Evolutionary conservation across 2,113 vertebrate species (phyloP).

Genomic region (Glaucidium brasilianum): DNA sequence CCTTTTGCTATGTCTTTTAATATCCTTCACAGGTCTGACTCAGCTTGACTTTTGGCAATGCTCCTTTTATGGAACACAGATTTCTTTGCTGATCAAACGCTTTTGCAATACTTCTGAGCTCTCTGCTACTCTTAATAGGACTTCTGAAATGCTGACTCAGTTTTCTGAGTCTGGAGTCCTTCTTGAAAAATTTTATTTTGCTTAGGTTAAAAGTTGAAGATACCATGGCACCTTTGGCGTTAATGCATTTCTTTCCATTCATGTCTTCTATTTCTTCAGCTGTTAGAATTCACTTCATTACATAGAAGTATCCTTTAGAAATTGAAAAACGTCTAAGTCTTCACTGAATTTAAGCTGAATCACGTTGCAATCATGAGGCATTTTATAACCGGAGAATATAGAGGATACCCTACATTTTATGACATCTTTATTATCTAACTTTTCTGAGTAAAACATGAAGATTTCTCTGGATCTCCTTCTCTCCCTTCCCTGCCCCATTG

Average conservation of each 20-base stretch:
- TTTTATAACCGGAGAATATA: neutral
- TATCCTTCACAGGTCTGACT: neutral
- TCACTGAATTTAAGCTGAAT: neutral
- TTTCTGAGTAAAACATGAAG: neutral
- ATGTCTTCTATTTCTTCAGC: neutral
- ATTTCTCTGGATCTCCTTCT: neutral
- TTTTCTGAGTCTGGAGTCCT: slow-evolving; percentile 1
- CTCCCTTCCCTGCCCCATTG: neutral
- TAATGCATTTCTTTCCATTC: neutral
- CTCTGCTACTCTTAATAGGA: neutral
- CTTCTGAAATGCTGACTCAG: slow-evolving; percentile 40
- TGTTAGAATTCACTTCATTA: neutral
- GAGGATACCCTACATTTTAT: neutral
- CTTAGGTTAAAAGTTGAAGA: neutral
- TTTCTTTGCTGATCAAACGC: slow-evolving; percentile 30
- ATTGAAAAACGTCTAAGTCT: neutral
- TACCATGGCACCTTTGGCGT: neutral
- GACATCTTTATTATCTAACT: neutral
- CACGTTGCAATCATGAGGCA: neutral
- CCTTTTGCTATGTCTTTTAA: slow-evolving; percentile 1
- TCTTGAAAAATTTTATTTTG: neutral
- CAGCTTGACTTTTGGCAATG: slow-evolving; percentile 12
- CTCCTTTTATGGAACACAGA: slow-evolving; percentile 1
- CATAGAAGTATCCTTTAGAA: neutral
- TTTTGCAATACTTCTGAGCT: slow-evolving; percentile 8